These are phyloP conservation scores for Lepidurus couesii DNA, from an alignment of 1,140 invertebrate species.

Conservation along the genomic window DNA sequence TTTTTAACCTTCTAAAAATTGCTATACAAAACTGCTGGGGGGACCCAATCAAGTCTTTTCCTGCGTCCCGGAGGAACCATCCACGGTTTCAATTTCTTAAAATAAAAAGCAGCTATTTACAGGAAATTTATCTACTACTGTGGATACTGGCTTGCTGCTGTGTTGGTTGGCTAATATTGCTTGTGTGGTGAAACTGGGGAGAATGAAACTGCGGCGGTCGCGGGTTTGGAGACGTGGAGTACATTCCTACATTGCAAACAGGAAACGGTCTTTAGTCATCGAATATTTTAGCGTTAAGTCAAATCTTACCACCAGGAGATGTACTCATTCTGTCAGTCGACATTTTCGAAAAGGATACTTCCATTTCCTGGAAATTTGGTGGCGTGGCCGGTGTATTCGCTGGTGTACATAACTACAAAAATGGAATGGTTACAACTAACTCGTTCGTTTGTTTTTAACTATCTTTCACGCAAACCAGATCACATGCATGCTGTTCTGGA, in stretches of 20 bases:
- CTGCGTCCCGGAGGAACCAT: not conserved
- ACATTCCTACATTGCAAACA: slow-evolving; percentile 28
- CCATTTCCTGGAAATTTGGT: slow-evolving; percentile 78
- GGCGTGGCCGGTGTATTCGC: slow-evolving; percentile 85
- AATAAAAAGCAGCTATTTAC: slow-evolving; percentile 5
- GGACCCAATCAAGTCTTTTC: not conserved
- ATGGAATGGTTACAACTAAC: slow-evolving; percentile 29
- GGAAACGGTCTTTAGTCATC: not conserved
- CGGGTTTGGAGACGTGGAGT: slow-evolving; percentile 32
- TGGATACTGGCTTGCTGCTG: slow-evolving; percentile 15
- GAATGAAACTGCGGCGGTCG: slow-evolving; percentile 16
- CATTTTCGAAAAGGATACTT: slow-evolving; percentile 76
- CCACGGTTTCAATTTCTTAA: not conserved
- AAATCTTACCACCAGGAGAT: slow-evolving; percentile 39
- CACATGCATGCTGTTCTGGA: no score
- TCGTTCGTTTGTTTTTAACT: no score
- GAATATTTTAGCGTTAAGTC: slow-evolving; percentile 6
- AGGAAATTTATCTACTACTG: not conserved
- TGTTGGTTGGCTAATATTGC: not conserved
- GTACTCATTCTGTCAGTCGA: slow-evolving; percentile 49
- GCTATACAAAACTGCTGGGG: slow-evolving; percentile 12
- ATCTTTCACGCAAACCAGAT: no score
- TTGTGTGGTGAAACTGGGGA: slow-evolving; percentile 7
- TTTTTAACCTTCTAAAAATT: not conserved
- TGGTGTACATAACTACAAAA: slow-evolving; percentile 58